Evolutionary conservation across 2,113 vertebrate species (phyloP), one percentile per base, ranked within the genome.

Genomic region (Neotragus moschatus): DNA sequence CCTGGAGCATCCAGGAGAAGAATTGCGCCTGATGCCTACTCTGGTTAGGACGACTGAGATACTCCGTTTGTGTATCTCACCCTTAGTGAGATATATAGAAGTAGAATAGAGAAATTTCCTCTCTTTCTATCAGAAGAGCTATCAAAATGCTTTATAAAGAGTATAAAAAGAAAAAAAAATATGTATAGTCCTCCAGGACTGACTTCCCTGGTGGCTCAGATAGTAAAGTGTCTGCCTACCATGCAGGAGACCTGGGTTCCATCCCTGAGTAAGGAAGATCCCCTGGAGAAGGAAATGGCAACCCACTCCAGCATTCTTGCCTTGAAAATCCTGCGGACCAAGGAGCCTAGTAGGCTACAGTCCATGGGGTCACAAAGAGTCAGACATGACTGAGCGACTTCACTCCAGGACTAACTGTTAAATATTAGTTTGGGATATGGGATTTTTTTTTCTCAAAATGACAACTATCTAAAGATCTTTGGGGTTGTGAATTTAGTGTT

Each of bases 131-230:
- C 15, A 88, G 58, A 56, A 93, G 70, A 75, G 21, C 30, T 77
- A 56, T 70, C 81, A 85, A 90, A 39, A 55, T 82, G 13, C 15
- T 90, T 91, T 82, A 63, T 88, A 86, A 70, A 94, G 79, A 86
- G 43, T 30, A 3, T 75, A 14, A 26, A 75, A 75, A 75, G 39
- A 26, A 75, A 75, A 75, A 75, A 43, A 75, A 26, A 75, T 7
- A 43, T 81, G 73, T 26, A 26, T 88, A 79, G 33, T 47, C 25
- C 47, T 73, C 55, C 6, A 25, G 56, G 11, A 9, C 61, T 79
- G 63, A 66, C 33, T 66, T 36, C 63, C 61, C 63, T 66, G 63
- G 17, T 36, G 63, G 63, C 9, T 66, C 63, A 66, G 63, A 36
- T 19, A 33, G 63, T 66, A 21, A 66, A 66, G 33, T 1, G 0